Evolutionary conservation across 1,140 invertebrate species (phyloP).

Genomic region (Heterodera carotae): DNA sequence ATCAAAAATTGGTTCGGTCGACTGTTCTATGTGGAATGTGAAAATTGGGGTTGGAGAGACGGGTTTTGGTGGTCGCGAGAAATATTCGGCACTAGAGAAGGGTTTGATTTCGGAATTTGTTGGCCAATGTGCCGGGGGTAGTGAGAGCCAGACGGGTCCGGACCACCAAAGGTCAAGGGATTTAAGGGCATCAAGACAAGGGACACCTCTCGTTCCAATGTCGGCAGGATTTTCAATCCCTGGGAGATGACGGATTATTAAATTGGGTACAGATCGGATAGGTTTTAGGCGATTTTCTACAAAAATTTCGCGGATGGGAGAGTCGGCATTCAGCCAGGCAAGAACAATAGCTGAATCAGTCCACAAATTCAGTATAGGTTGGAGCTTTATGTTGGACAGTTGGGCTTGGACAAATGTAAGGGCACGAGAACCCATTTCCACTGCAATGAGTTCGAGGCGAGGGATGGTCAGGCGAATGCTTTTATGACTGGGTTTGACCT

Average conservation of each 20-base stretch:
- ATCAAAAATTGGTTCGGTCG: neutral
- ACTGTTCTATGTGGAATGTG: neutral
- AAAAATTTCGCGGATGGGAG: neutral
- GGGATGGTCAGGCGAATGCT: neutral
- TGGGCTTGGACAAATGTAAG: neutral
- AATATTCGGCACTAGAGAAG: neutral
- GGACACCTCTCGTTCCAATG: neutral
- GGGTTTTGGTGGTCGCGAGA: neutral
- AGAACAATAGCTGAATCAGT: neutral
- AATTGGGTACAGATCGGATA: neutral
- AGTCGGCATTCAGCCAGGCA: neutral
- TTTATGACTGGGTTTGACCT: slow-evolving; percentile 2
- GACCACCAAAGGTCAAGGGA: neutral
- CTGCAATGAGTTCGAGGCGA: neutral
- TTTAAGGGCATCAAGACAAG: neutral
- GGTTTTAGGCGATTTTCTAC: slow-evolving; percentile 8
- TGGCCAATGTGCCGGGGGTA: too few relatives aligned
- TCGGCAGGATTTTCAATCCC: slow-evolving; percentile 1
- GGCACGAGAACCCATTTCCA: neutral
- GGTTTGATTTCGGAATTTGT: neutral
- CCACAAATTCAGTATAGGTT: neutral
- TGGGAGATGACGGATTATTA: neutral
- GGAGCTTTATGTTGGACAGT: neutral
- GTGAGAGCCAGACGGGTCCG: neutral
- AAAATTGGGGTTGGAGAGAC: neutral